phyloP scores from a whole-genome alignment of 2,888 invertebrate genomes.

The Troides helena region DNA sequence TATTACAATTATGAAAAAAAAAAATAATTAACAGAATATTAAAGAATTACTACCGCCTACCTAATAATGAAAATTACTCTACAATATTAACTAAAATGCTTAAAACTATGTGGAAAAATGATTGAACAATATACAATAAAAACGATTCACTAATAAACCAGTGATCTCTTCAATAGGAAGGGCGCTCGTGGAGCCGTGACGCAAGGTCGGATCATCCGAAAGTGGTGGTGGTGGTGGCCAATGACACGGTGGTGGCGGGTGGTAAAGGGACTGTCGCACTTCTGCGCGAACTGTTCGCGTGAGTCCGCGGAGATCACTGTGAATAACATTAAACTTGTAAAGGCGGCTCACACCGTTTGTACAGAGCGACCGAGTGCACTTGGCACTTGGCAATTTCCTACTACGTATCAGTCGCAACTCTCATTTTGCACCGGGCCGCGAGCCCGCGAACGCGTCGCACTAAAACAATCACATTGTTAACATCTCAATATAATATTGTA shows the following conservation, averaged over 20 bases:
- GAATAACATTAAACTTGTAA: slow-evolving; percentile 72
- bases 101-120: slow-evolving; percentile 77
- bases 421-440: slow-evolving; percentile 64
- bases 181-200: slow-evolving; percentile 16
- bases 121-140: slow-evolving; percentile 79
- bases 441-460: slow-evolving; percentile 72
- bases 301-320: slow-evolving; percentile 56
- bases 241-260: background rate
- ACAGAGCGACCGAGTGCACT: slow-evolving; percentile 65
- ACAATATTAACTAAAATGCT: slow-evolving; percentile 74
- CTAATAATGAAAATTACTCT: slow-evolving; percentile 76
- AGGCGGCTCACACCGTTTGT: slow-evolving; percentile 79
- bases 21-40: slow-evolving; percentile 76
- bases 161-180: slow-evolving; percentile 52
- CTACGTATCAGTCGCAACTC: slow-evolving; percentile 78
- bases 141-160: slow-evolving; percentile 75
- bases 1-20: slow-evolving; percentile 72
- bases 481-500: slow-evolving; percentile 77
- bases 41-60: slow-evolving; percentile 75
- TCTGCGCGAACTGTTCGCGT: background rate
- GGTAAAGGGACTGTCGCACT: background rate
- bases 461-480: slow-evolving; percentile 78
- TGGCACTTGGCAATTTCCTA: slow-evolving; percentile 62
- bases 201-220: background rate
- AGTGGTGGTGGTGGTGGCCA: background rate